These are phyloP conservation scores for Drosophila bunnanda DNA, from an alignment of 2,888 invertebrate species.

Conservation along the genomic window DNA sequence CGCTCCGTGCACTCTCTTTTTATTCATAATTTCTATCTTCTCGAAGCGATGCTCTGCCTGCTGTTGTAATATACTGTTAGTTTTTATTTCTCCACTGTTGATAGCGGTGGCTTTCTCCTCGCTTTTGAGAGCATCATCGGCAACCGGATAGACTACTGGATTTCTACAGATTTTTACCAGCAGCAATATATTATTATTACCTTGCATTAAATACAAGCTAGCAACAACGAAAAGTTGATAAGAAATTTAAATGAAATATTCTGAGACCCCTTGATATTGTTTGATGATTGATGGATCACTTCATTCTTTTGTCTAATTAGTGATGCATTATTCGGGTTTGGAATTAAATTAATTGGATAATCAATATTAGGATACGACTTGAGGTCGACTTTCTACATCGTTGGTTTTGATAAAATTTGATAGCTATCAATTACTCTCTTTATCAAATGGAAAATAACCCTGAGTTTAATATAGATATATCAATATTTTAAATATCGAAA, in stretches of 20 bases:
- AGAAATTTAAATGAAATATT: not conserved
- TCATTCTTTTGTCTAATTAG: not conserved
- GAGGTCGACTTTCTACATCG: too few species aligned
- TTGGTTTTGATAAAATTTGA: too few species aligned
- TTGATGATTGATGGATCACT: not conserved
- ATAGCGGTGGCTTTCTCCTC: slow-evolving; percentile 62
- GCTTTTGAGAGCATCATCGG: slow-evolving; percentile 52
- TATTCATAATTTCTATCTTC: slow-evolving; percentile 71
- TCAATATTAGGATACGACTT: not conserved
- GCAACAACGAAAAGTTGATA: not conserved
- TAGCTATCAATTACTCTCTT: too few species aligned
- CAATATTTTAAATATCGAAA: not conserved
- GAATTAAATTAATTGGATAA: not conserved
- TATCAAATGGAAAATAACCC: too few species aligned
- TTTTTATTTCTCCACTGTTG: slow-evolving; percentile 62
- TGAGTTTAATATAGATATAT: too few species aligned
- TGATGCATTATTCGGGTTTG: not conserved
- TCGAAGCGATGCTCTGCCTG: slow-evolving; percentile 33
- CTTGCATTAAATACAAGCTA: not conserved
- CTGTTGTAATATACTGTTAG: slow-evolving; percentile 71
- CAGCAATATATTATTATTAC: slow-evolving; percentile 2
- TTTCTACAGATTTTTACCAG: slow-evolving; percentile 4
- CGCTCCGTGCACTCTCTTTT: slow-evolving; percentile 40
- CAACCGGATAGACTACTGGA: slow-evolving; percentile 59
- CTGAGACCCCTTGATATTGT: not conserved